Conservation (phyloP, 2,797 vertebrate genomes). For the Dipus sagitta region DNA sequence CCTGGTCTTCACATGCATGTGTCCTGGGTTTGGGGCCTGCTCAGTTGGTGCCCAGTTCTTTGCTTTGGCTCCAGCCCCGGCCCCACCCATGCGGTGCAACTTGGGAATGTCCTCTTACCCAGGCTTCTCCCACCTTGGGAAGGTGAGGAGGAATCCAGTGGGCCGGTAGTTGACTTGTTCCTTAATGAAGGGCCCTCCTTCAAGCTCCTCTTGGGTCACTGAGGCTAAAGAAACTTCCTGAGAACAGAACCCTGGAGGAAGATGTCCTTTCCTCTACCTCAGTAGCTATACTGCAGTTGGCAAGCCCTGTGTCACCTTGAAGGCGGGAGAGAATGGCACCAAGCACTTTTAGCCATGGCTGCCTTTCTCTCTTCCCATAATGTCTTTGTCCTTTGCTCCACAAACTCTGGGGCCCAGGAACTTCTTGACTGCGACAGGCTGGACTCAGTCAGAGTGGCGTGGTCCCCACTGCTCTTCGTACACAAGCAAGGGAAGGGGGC, state of each 20-base stretch:
- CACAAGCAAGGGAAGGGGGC: background rate
- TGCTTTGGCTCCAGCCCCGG: background rate
- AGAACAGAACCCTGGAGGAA: constrained; percentile 44
- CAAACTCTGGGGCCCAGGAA: background rate
- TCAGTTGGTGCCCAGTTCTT: background rate
- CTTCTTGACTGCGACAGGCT: background rate
- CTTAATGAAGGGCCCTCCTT: background rate
- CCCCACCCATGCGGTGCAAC: background rate
- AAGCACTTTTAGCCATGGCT: background rate
- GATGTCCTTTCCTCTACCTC: background rate
- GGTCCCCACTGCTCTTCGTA: background rate
- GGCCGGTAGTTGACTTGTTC: background rate
- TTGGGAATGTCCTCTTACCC: background rate
- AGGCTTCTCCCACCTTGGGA: background rate
- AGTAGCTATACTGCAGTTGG: background rate
- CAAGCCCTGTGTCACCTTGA: constrained; percentile 28
- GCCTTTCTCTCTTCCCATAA: background rate
- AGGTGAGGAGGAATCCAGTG: background rate
- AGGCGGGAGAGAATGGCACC: constrained; percentile 49
- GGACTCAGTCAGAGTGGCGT: background rate
- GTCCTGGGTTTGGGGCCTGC: constrained; percentile 4
- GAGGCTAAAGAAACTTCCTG: constrained; percentile 44
- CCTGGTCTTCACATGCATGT: background rate
- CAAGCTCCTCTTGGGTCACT: background rate
- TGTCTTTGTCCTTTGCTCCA: background rate